These are phyloP conservation scores for Scaptomyza graminum DNA, from an alignment of 1,140 invertebrate genomes.

Conservation along the genomic window DNA sequence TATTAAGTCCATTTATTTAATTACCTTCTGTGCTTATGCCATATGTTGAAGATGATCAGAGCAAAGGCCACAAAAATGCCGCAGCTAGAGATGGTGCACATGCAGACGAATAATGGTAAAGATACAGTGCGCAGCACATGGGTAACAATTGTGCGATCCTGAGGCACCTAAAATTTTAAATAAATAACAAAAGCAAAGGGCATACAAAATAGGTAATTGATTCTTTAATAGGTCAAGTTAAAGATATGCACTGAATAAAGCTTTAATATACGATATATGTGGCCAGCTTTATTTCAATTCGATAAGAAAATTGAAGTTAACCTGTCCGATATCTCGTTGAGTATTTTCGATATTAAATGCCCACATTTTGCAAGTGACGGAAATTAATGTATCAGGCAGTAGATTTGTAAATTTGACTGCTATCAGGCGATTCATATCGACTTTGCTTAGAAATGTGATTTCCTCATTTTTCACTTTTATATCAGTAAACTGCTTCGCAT, in stretches of 20 bases:
- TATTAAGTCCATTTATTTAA: not conserved
- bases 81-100: conserved; percentile 93
- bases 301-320: conserved; percentile 21
- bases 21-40: conserved; percentile 95
- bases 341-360: conserved; percentile 47
- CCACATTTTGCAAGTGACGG: conserved; percentile 52
- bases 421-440: conserved; percentile 51
- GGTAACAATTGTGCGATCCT: conserved; percentile 94
- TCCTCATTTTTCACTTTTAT: not conserved
- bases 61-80: conserved; percentile 93
- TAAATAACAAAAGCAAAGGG: not conserved
- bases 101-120: conserved; percentile 93
- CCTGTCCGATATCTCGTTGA: not conserved
- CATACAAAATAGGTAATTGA: too few relatives aligned
- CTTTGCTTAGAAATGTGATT: conserved; percentile 7
- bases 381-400: not conserved
- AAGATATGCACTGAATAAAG: too few relatives aligned
- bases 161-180: conserved; percentile 50
- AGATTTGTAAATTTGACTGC: conserved; percentile 53
- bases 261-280: too few relatives aligned
- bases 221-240: too few relatives aligned
- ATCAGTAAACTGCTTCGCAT: conserved; percentile 3
- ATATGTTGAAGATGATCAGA: conserved; percentile 95
- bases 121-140: conserved; percentile 93
- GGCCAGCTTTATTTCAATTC: not conserved